A percentile compares a stretch with the other conserved stretches of the same genome.
phyloP scores from a whole-genome alignment of 2,113 vertebrate species.

The Gallinago media region DNA sequence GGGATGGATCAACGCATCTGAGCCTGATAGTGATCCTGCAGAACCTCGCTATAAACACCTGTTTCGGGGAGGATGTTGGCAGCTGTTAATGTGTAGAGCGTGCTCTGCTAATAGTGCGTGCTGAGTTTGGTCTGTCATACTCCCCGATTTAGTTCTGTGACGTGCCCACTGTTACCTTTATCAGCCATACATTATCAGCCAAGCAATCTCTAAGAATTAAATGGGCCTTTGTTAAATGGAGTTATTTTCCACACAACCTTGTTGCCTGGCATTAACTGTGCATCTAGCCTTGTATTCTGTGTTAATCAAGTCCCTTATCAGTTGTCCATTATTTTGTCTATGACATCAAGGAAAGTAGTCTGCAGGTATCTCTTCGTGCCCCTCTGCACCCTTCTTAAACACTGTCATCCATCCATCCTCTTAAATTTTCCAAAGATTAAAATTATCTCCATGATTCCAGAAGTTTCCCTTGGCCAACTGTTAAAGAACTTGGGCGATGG shows the following conservation, averaged over 20 bases:
- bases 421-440: background rate
- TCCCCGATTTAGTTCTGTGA: background rate
- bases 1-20: background rate
- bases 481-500: background rate
- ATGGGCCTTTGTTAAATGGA: background rate
- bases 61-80: background rate
- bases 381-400: background rate
- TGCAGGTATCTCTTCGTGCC: background rate
- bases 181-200: background rate
- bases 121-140: background rate
- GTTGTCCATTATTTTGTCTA: background rate
- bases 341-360: background rate
- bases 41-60: background rate
- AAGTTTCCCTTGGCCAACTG: background rate
- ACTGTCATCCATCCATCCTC: background rate
- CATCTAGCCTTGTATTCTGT: background rate
- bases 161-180: background rate
- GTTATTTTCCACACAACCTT: background rate
- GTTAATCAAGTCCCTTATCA: background rate
- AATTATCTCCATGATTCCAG: background rate
- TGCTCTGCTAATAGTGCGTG: background rate
- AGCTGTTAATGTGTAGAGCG: fast-evolving
- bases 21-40: background rate
- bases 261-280: background rate
- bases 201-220: background rate